A percentile compares a stretch with the other conserved stretches of the same genome.
phyloP scores from a whole-genome alignment of 2,113 vertebrate genomes.

The Cariama cristata region DNA sequence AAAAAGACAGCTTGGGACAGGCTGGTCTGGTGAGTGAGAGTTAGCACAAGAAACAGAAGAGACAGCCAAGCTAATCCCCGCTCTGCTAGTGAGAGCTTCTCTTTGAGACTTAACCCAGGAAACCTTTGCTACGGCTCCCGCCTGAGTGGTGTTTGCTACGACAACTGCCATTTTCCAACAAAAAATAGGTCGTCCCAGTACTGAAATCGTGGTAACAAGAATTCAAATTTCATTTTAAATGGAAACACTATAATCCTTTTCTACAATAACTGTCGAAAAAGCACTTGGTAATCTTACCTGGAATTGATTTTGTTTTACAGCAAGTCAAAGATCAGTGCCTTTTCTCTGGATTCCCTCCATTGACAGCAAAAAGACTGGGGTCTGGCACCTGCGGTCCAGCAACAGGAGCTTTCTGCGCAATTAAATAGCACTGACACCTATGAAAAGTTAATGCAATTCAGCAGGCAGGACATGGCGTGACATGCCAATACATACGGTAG shows the following conservation, averaged over 20 bases:
- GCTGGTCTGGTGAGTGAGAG: neutral
- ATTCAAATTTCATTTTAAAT: neutral
- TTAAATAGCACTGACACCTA: neutral
- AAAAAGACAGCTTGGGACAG: neutral
- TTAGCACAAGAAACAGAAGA: neutral
- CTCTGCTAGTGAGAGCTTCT: neutral
- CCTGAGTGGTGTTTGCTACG: fast-evolving
- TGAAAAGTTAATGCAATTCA: neutral
- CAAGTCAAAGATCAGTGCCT: neutral
- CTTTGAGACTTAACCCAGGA: neutral
- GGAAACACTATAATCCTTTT: neutral
- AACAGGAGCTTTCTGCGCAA: neutral
- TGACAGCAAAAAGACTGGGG: neutral
- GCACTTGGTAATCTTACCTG: neutral
- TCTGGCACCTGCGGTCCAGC: neutral
- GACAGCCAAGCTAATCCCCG: neutral
- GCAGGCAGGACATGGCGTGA: neutral
- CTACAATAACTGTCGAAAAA: neutral
- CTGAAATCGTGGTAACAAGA: neutral
- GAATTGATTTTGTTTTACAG: neutral
- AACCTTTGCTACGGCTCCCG: neutral
- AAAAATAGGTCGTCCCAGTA: neutral
- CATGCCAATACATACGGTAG: neutral
- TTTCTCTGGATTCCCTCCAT: neutral
- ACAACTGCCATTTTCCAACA: neutral